phyloP scores from a whole-genome alignment of 2,888 invertebrate genomes.

The Tyria jacobaeae region DNA sequence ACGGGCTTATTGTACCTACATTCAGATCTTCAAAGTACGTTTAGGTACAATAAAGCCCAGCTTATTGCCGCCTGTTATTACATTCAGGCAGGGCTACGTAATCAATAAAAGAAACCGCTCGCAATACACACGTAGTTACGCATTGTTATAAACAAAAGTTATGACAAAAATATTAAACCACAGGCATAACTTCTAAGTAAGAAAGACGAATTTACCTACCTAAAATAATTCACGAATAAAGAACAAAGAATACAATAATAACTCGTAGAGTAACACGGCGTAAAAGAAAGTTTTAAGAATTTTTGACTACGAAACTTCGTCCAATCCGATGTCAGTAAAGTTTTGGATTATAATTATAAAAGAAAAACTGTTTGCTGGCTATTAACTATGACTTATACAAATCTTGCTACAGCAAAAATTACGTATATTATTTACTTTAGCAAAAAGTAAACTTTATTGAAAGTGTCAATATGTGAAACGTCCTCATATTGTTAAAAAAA shows the following conservation, averaged over 20 bases:
- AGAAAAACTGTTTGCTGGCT: constrained; percentile 39
- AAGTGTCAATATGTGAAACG: no score
- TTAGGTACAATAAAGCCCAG: background rate
- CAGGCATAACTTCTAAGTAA: constrained; percentile 33
- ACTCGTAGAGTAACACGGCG: constrained; percentile 43
- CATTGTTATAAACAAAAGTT: constrained; percentile 32
- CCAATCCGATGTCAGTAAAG: constrained; percentile 49
- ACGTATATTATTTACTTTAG: no score
- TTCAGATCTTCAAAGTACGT: background rate
- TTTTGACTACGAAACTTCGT: constrained; percentile 46
- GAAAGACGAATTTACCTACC: constrained; percentile 34
- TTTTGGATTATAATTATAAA: constrained; percentile 46
- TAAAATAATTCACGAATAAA: constrained; percentile 44
- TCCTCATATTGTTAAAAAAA: no score
- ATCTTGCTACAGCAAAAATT: constrained; percentile 18
- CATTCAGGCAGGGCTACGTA: constrained; percentile 1
- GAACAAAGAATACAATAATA: constrained; percentile 51
- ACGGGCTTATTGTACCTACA: background rate
- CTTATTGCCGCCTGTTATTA: background rate
- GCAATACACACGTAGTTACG: constrained; percentile 23
- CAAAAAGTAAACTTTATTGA: no score
- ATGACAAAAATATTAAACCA: constrained; percentile 39
- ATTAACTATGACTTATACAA: constrained; percentile 22
- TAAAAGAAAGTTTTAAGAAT: constrained; percentile 49
- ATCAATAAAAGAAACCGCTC: constrained; percentile 18